Conservation (phyloP, 2,113 vertebrate species). For the Bubo blakistoni region DNA sequence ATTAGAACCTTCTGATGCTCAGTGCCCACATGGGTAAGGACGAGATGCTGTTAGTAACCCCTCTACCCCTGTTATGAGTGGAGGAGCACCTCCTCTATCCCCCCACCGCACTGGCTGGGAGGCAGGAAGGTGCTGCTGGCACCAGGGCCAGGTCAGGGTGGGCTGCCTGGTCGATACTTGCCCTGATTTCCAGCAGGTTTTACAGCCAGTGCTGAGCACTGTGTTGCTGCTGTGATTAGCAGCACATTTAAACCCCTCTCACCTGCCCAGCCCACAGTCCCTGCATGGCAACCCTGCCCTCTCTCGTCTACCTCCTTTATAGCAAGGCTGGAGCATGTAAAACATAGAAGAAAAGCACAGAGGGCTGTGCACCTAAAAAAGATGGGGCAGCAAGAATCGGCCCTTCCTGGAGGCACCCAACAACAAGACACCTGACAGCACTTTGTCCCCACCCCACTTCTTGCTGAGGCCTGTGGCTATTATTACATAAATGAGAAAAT, state of each 20-base stretch:
- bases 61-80: accelerated
- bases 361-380: not conserved
- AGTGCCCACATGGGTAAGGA: accelerated
- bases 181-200: not conserved
- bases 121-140: not conserved
- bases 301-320: not conserved
- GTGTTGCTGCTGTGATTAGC: not conserved
- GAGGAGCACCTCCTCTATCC: not conserved
- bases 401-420: not conserved
- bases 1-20: not conserved
- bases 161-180: accelerated
- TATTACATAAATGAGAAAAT: not conserved
- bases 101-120: accelerated
- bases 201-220: not conserved
- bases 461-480: not conserved
- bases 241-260: not conserved
- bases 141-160: not conserved
- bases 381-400: not conserved
- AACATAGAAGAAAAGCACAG: not conserved
- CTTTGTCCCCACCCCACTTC: not conserved
- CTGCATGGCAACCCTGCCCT: accelerated
- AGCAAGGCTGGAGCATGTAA: not conserved
- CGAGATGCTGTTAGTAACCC: not conserved
- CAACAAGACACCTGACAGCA: not conserved
- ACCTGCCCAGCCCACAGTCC: too few relatives aligned